Conservation (phyloP, 1,140 invertebrate species). For the Drosophila simulans region DNA sequence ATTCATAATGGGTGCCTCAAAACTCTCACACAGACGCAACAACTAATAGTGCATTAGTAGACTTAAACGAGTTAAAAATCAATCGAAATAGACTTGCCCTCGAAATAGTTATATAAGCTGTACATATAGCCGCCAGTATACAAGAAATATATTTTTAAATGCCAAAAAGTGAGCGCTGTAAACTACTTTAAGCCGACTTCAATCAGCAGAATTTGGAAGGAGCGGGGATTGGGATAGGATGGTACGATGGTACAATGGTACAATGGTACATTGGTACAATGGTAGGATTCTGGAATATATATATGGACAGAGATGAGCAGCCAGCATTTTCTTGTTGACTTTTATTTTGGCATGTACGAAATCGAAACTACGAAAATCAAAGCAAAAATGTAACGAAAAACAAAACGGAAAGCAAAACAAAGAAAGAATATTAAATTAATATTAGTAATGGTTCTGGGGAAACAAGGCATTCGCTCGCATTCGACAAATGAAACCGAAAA, state of each 20-base stretch:
- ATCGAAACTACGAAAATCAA: slow-evolving; percentile 47
- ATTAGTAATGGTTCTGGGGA: slow-evolving; percentile 72
- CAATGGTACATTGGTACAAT: neutral
- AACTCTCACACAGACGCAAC: slow-evolving; percentile 64
- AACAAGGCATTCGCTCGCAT: slow-evolving; percentile 73
- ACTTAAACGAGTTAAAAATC: slow-evolving; percentile 73
- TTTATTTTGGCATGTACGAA: slow-evolving; percentile 22
- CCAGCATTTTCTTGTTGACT: slow-evolving; percentile 42
- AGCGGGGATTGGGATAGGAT: neutral
- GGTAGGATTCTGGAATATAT: neutral
- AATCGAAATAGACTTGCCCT: slow-evolving; percentile 71
- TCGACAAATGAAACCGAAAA: slow-evolving; percentile 40
- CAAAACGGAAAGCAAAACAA: slow-evolving; percentile 43
- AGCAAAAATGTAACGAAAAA: slow-evolving; percentile 53
- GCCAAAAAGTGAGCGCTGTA: slow-evolving; percentile 65
- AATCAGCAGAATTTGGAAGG: slow-evolving; percentile 16
- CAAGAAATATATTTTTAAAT: slow-evolving; percentile 75
- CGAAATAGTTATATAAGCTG: slow-evolving; percentile 51
- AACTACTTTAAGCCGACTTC: slow-evolving; percentile 57
- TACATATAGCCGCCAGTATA: slow-evolving; percentile 53
- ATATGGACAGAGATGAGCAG: neutral
- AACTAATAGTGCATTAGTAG: slow-evolving; percentile 80
- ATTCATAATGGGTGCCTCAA: slow-evolving; percentile 60
- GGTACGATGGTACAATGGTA: neutral
- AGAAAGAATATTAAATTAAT: slow-evolving; percentile 43